Percentiles rank a stretch among this genome's conserved stretches.
Conservation (phyloP, 2,113 vertebrate species). For the Dasypus novemcinctus region DNA sequence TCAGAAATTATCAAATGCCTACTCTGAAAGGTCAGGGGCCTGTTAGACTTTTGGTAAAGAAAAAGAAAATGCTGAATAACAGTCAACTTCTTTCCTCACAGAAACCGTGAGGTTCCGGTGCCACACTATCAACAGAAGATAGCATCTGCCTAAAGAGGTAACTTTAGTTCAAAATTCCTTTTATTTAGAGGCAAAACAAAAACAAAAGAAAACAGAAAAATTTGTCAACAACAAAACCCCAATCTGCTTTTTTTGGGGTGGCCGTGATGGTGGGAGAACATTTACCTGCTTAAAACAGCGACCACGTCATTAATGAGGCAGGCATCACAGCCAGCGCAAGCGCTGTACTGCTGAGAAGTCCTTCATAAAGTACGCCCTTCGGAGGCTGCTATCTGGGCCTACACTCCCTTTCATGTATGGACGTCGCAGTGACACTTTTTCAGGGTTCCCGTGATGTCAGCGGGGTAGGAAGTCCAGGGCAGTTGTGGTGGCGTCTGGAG, state of each 20-base stretch:
- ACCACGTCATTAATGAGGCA: background rate
- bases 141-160: slow-evolving; percentile 73
- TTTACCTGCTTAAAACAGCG: background rate
- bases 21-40: background rate
- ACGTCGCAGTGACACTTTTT: background rate
- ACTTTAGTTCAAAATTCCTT: slow-evolving; percentile 78
- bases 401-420: background rate
- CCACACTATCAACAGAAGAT: slow-evolving; percentile 78
- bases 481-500: slow-evolving; percentile 5
- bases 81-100: slow-evolving; percentile 77
- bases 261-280: too few species aligned
- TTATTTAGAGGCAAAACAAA: slow-evolving; percentile 41
- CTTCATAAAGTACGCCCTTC: slow-evolving; percentile 8
- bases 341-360: background rate
- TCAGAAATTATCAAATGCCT: slow-evolving; percentile 56
- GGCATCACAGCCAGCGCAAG: background rate
- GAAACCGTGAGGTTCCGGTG: slow-evolving; percentile 78
- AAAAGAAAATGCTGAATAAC: slow-evolving; percentile 74
- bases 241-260: background rate
- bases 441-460: slow-evolving; percentile 28
- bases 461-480: background rate
- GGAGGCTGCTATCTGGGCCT: background rate
- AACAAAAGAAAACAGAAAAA: slow-evolving; percentile 27
- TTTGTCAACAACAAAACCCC: background rate
- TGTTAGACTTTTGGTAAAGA: slow-evolving; percentile 70